Percentiles rank a stretch among this genome's conserved stretches.
Evolutionary conservation across 2,797 vertebrate genomes (phyloP).

Genomic region (Lacerta viridis): DNA sequence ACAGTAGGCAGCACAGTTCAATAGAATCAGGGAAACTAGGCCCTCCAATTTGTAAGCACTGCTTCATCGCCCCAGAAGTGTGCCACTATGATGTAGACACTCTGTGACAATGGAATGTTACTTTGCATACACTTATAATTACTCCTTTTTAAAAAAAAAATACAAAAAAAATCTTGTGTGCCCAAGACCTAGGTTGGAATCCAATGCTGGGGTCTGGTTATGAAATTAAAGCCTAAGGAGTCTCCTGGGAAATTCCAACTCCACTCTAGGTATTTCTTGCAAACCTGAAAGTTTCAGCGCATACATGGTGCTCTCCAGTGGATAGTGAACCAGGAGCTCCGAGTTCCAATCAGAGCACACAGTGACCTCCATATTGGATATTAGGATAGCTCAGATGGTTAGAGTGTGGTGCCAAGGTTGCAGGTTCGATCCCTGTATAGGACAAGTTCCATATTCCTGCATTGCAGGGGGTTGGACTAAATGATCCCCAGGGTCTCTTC

Average conservation of each 20-base stretch:
- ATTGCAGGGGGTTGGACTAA: no score
- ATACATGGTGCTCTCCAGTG: neutral
- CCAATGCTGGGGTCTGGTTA: neutral
- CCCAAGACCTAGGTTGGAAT: neutral
- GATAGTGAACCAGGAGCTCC: accelerated
- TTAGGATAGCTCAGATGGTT: no score
- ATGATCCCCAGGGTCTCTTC: no score
- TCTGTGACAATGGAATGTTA: neutral
- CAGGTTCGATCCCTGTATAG: no score
- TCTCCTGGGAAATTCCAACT: neutral
- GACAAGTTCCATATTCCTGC: no score
- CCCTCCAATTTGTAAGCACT: neutral
- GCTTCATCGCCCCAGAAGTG: no score
- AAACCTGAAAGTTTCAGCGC: neutral
- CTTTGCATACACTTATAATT: neutral
- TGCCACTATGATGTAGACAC: neutral
- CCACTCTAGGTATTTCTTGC: neutral
- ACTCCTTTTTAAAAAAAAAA: neutral
- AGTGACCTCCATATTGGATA: neutral
- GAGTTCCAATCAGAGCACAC: neutral
- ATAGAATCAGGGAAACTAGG: neutral
- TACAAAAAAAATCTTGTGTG: no score
- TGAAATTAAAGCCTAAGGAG: neutral
- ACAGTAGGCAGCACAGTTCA: neutral
- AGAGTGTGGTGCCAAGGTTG: no score